phyloP scores from a whole-genome alignment of 2,113 vertebrate species.

The Pluvialis apricaria region DNA sequence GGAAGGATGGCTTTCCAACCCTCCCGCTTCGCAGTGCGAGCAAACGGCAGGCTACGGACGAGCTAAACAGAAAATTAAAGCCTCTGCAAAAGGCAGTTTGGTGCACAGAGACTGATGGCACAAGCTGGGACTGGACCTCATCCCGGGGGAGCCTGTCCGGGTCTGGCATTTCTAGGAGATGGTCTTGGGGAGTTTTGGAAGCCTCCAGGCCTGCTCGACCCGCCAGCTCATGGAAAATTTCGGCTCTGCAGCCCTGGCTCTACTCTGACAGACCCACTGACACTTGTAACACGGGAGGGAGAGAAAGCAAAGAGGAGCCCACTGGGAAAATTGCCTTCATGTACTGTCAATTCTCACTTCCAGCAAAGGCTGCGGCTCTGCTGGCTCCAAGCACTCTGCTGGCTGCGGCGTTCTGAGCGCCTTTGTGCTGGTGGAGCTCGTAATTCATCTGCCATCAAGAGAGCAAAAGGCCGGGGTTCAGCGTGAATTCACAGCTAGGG shows the following conservation, averaged over 20 bases:
- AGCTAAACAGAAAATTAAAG: neutral
- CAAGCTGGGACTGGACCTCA: neutral
- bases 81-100: neutral
- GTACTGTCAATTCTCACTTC: neutral
- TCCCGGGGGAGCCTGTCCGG: accelerated
- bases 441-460: neutral
- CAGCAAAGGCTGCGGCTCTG: neutral
- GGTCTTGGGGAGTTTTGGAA: neutral
- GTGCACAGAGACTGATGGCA: neutral
- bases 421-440: neutral
- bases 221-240: neutral
- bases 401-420: neutral
- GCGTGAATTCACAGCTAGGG: neutral
- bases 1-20: neutral
- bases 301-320: neutral
- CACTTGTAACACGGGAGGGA: neutral
- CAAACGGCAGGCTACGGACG: neutral
- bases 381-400: neutral
- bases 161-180: neutral
- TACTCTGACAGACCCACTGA: neutral
- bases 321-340: neutral
- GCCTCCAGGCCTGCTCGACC: neutral
- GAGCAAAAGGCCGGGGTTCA: neutral
- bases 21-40: neutral
- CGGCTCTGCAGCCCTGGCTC: neutral